phyloP scores from a whole-genome alignment of 2,113 vertebrate genomes.

The Zosterops lateralis region DNA sequence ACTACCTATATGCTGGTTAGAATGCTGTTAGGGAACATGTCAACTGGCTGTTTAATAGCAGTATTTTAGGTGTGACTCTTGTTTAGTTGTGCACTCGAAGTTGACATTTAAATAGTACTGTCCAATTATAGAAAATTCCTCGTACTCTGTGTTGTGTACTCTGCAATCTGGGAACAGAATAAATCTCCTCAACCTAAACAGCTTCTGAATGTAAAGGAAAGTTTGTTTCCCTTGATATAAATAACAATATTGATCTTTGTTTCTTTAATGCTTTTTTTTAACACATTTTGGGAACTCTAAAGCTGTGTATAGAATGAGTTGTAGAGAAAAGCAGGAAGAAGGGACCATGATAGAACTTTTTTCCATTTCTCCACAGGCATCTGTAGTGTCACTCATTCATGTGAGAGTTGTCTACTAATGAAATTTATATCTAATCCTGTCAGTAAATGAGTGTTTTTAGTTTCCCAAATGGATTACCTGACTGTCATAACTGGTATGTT shows the following conservation, averaged over 20 bases:
- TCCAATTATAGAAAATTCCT: not conserved
- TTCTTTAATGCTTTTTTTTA: not conserved
- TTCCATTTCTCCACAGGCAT: not conserved
- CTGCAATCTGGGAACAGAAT: not conserved
- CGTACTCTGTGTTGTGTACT: not conserved
- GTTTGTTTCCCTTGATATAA: not conserved
- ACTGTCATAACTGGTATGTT: not conserved
- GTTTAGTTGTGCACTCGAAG: not conserved
- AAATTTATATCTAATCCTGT: not conserved
- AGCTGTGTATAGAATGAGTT: not conserved
- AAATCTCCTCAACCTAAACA: not conserved
- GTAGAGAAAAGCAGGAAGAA: not conserved
- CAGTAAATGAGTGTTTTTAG: not conserved
- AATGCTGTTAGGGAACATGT: not conserved
- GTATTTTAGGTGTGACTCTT: not conserved
- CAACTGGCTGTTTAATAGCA: not conserved
- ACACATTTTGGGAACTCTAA: not conserved
- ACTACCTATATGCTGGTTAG: not conserved
- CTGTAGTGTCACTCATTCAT: not conserved
- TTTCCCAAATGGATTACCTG: not conserved
- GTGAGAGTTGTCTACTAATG: not conserved
- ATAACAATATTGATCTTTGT: not conserved
- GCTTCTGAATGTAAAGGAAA: not conserved
- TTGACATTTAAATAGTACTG: not conserved
- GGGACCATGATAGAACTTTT: not conserved